These are phyloP conservation scores for Pseudomyrmex sp. DNA, from an alignment of 1,140 invertebrate genomes.

Conservation along the genomic window DNA sequence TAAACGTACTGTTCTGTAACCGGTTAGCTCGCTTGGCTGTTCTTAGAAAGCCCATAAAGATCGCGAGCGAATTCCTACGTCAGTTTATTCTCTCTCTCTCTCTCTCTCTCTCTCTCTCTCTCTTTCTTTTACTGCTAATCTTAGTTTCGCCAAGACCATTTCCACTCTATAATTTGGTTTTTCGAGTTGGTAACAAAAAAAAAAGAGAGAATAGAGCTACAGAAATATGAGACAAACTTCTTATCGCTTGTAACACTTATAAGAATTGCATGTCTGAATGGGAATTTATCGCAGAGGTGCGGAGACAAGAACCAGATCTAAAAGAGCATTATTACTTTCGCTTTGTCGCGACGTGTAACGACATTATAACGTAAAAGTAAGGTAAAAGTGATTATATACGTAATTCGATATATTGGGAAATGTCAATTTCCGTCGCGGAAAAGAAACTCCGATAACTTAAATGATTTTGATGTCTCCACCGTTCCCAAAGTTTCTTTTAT, in stretches of 20 bases:
- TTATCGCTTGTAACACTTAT: neutral
- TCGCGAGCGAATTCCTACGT: slow-evolving; percentile 34
- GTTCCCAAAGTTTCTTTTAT: slow-evolving; percentile 39
- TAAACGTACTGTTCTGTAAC: slow-evolving; percentile 41
- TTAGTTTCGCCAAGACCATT: slow-evolving; percentile 31
- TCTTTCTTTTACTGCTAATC: slow-evolving; percentile 26
- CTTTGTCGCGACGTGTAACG: neutral
- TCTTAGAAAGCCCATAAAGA: slow-evolving; percentile 23
- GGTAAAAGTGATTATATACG: slow-evolving; percentile 36
- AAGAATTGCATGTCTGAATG: neutral
- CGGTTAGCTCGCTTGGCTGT: slow-evolving; percentile 33
- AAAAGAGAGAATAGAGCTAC: slow-evolving; percentile 9
- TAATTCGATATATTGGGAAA: slow-evolving; percentile 12
- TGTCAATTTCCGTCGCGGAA: slow-evolving; percentile 39
- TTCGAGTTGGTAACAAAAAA: neutral
- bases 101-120: too few species aligned
- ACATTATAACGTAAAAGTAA: neutral
- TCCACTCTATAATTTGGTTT: slow-evolving; percentile 14
- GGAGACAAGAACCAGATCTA: slow-evolving; percentile 21
- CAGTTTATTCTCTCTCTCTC: slow-evolving; percentile 37
- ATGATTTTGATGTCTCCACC: slow-evolving; percentile 28
- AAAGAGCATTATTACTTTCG: neutral
- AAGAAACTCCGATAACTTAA: slow-evolving; percentile 60
- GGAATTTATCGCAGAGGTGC: neutral
- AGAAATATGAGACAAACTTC: neutral